Evolutionary conservation across 1,140 invertebrate genomes (phyloP).

Genomic region (Schlechtendalia chinensis): DNA sequence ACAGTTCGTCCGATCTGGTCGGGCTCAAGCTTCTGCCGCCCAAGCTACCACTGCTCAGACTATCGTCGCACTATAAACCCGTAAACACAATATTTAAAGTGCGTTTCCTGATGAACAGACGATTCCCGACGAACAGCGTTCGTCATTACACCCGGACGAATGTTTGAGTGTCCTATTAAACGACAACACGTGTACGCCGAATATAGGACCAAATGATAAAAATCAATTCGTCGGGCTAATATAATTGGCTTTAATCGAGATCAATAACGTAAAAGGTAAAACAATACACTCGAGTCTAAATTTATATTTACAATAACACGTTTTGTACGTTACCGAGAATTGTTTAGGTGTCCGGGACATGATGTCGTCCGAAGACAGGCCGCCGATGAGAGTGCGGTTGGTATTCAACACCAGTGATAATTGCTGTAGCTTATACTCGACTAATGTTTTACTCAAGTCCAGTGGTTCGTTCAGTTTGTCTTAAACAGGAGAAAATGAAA

Average conservation of each 20-base stretch:
- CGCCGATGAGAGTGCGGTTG: constrained; percentile 56
- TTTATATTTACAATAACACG: neutral
- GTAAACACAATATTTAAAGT: constrained; percentile 13
- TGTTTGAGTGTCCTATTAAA: neutral
- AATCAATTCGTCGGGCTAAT: no score
- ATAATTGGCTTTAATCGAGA: no score
- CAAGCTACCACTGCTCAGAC: constrained; percentile 59
- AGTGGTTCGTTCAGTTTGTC: constrained; percentile 65
- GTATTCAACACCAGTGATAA: constrained; percentile 64
- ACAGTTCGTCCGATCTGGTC: constrained; percentile 57
- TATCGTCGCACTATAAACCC: constrained; percentile 56
- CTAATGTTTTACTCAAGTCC: constrained; percentile 61
- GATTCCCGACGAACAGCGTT: neutral
- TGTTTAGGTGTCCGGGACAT: constrained; percentile 57
- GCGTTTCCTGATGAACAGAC: no score
- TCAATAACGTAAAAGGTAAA: no score
- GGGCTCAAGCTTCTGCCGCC: constrained; percentile 60
- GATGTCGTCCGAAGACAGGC: constrained; percentile 66
- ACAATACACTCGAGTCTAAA: no score
- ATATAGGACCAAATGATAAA: no score
- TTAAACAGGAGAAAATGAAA: constrained; percentile 54
- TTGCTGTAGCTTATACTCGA: constrained; percentile 68
- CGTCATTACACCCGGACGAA: no score
- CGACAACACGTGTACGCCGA: neutral
- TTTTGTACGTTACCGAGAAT: constrained; percentile 37